Base-by-base conservation (phyloP, 2,888 invertebrate genomes). In the Drosophila borealis region DNA sequence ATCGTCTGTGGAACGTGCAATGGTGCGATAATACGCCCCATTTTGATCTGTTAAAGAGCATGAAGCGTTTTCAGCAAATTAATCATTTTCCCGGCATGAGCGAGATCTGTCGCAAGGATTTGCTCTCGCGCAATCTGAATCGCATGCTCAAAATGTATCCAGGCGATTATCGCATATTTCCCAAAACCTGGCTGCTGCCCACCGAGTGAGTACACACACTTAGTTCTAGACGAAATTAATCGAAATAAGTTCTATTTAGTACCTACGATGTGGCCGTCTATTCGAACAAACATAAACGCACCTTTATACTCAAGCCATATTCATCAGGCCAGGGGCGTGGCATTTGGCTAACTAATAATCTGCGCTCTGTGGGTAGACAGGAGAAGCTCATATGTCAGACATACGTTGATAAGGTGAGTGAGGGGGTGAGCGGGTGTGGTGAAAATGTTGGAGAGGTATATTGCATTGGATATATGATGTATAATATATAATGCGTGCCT, bases 71-170 rank as follows among this genome's bases (percentile, higher is more conserved):
- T 92, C 96, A 98, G 93, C 96, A 97, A 90, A 96, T 98, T 70
- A 98, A 98, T 91, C 98, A 98, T 93, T 98, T 98, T 91, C 98
- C 98, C 1, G 97, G 97, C 59, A 97, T 97, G 97, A 94, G 95
- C 79, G 97, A 97, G 91, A 96, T 97, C 74, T 97, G 97, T 92
- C 93, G 98, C 71, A 98, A 98, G 92, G 98, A 98, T 93, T 93
- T 97, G 56, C 93, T 98, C 25, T 97, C 98, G 2, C 94, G 97
- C 65, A 98, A 98, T 92, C 93, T 98, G 69, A 98, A 97, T 91
- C 94, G 97, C 78, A 98, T 98, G 98, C 94, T 95, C 70, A 96
- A 96, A 92, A 93, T 96, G 61, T 98, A 97, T 92, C 97, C 98
- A 0, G 95, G 95, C 82, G 98, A 98, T 74, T 98, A 98, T 92